These are phyloP conservation scores for Pachycephus smyrnensis DNA, from an alignment of 2,888 invertebrate genomes.

Conservation along the genomic window DNA sequence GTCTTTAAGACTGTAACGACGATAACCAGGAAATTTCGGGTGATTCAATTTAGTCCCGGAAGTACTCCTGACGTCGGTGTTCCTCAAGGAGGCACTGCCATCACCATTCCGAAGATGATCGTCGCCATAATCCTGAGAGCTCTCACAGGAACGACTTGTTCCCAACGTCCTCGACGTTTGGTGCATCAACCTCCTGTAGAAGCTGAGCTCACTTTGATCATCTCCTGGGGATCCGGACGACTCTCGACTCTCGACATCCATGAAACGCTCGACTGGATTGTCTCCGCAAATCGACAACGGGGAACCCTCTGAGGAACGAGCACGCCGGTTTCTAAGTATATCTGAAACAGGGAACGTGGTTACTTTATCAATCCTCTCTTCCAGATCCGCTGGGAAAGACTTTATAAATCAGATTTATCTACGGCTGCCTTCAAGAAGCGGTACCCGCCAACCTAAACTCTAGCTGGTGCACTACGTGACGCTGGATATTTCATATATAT, in stretches of 20 bases:
- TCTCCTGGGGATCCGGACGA: slow-evolving; percentile 45
- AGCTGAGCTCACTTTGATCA: slow-evolving; percentile 50
- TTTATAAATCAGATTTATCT: too few species aligned
- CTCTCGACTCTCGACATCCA: slow-evolving; percentile 36
- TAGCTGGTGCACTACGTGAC: too few species aligned
- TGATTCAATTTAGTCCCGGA: slow-evolving; percentile 29
- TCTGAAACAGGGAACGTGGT: slow-evolving; percentile 27
- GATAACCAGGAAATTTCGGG: slow-evolving; percentile 31
- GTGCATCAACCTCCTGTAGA: slow-evolving; percentile 44
- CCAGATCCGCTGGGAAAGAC: too few species aligned
- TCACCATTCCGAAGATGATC: too few species aligned
- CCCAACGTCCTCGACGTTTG: slow-evolving; percentile 24
- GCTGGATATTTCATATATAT: too few species aligned
- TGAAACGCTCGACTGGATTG: slow-evolving; percentile 41
- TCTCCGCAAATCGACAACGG: slow-evolving; percentile 55
- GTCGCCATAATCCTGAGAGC: too few species aligned
- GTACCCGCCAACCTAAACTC: too few species aligned
- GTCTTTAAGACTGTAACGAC: slow-evolving; percentile 50
- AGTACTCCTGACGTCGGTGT: slow-evolving; percentile 12
- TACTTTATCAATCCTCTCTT: too few species aligned
- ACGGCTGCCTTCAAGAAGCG: too few species aligned
- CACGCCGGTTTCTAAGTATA: slow-evolving; percentile 33
- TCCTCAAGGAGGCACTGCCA: too few species aligned
- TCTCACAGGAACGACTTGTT: neutral
- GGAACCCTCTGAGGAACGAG: slow-evolving; percentile 45